phyloP scores from a whole-genome alignment of 2,888 invertebrate species.

The Hydrotaea diabolus region DNA sequence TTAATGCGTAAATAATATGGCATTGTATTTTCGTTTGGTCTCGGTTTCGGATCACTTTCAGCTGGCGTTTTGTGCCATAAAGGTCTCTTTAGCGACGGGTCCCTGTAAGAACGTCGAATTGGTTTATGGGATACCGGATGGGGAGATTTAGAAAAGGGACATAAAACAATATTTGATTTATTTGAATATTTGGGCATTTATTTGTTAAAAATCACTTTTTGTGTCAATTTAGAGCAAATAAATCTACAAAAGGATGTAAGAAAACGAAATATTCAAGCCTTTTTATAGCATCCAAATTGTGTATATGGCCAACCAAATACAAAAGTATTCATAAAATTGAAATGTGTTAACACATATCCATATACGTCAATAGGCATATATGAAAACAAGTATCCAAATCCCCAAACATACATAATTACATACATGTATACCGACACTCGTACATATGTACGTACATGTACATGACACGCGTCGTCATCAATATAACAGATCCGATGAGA shows the following conservation, averaged over 20 bases:
- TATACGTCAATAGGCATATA: not conserved
- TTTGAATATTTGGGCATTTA: slow-evolving; percentile 39
- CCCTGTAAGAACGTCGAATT: no score
- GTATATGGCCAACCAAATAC: not conserved
- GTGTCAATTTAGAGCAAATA: slow-evolving; percentile 51
- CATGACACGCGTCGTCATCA: not conserved
- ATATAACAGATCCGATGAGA: not conserved
- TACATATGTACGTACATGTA: not conserved
- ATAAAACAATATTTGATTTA: slow-evolving; percentile 42
- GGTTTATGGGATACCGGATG: not conserved
- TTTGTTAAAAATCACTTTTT: slow-evolving; percentile 42
- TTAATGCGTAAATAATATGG: slow-evolving; percentile 59
- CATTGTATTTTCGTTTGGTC: slow-evolving; percentile 31
- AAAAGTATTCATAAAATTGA: not conserved
- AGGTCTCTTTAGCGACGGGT: slow-evolving; percentile 5
- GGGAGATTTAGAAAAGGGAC: not conserved
- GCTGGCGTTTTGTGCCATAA: slow-evolving; percentile 14
- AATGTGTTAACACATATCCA: not conserved
- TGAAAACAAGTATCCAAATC: no score
- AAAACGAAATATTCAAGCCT: slow-evolving; percentile 6
- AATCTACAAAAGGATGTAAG: slow-evolving; percentile 25
- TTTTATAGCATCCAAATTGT: slow-evolving; percentile 11
- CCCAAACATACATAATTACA: no score
- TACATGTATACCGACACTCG: no score
- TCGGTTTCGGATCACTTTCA: slow-evolving; percentile 30